Evolutionary conservation across 2,888 invertebrate species (phyloP).

Genomic region (Drosophila atroscutellata): DNA sequence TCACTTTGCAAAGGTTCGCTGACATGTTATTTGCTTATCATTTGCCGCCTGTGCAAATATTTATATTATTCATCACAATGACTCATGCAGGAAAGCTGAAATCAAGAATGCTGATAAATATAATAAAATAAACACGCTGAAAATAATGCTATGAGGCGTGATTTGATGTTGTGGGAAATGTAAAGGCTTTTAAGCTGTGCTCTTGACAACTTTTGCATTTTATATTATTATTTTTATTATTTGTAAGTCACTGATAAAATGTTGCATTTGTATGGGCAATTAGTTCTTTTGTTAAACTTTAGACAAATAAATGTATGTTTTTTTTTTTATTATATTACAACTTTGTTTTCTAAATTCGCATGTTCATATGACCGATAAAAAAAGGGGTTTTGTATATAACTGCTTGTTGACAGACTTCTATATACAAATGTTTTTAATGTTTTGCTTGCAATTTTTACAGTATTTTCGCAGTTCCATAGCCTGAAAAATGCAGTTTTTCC

Average conservation of each 20-base stretch:
- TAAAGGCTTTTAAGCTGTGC: not conserved
- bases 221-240: conserved; percentile 31
- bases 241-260: conserved; percentile 12
- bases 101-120: conserved; percentile 5
- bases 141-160: not conserved
- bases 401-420: not conserved
- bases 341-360: not conserved
- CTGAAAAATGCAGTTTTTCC: conserved; percentile 37
- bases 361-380: no score
- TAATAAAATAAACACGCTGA: conserved; percentile 12
- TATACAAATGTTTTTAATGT: not conserved
- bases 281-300: not conserved
- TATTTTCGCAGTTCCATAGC: conserved; percentile 42
- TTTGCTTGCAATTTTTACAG: conserved; percentile 31
- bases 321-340: not conserved
- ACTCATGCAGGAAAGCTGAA: conserved; percentile 19
- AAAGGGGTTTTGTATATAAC: no score
- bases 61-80: conserved; percentile 52
- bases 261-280: not conserved
- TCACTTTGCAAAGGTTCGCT: conserved; percentile 6
- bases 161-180: not conserved
- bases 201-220: not conserved
- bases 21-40: conserved; percentile 43
- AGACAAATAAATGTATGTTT: not conserved
- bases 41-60: conserved; percentile 38